Base-by-base conservation (phyloP, 2,797 vertebrate genomes). In the Gymnothorax javanicus region DNA sequence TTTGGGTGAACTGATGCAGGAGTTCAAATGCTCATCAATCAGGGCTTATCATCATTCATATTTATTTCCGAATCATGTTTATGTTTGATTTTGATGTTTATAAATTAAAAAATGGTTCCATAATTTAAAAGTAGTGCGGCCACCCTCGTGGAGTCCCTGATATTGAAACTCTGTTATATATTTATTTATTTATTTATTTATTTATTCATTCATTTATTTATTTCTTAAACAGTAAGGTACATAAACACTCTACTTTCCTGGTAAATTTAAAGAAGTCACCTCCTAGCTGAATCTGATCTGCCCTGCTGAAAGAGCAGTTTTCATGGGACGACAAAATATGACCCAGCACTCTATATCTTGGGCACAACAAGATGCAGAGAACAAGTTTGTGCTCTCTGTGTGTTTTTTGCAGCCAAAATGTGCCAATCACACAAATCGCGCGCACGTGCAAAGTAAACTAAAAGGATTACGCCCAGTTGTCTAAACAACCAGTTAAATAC, bases 1-100 rank as follows among this genome's bases (percentile, higher is more conserved):
- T 58, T 82, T 57, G 82, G 82, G 83, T 82, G 87, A 57, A 86
- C 56, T 77, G 56, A 77, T 87, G 86, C 85, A 67, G 69, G 23
- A 62, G 82, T 17, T 60, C 52, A 57, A 43, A 12, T 11, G 9
- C 60, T 83, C 52, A 83, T 15, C 54, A 82, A 7, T 11, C 25
- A 20, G 23, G 62, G 58, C 71, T 33, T 58, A 17, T 77, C 13
- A 83, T 57, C 73, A 20, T 84, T n/a, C 11, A 33, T 50, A 6
- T 7, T 58, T 58, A 58, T 69, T 69, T 43, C 23, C 12, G 60
- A 71, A 73, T 59, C 12, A 3, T 27, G 25, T 59, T 9, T 25
- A 0, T n/a, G 20, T 15, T 12, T 69, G 27, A 9, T 58, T 58
- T 12, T 13, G 0, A 67, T 57, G 20, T 25, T 57, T 7, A n/a